phyloP scores from a whole-genome alignment of 1,140 invertebrate species.

The Aphelenchoides fujianensis region DNA sequence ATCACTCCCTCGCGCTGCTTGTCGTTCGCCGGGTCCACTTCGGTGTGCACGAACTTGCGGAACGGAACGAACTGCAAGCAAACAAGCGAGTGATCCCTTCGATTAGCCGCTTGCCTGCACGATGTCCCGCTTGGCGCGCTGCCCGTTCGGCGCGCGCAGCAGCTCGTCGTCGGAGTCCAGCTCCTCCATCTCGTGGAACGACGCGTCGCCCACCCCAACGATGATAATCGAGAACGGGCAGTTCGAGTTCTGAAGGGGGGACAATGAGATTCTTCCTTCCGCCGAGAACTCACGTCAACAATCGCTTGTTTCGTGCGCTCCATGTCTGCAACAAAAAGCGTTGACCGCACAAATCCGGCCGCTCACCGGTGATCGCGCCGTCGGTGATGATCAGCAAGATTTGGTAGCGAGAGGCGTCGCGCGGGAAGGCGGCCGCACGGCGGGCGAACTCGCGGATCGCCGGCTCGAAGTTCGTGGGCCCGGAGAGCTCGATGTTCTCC shows the following conservation, averaged over 20 bases:
- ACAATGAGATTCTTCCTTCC: too few species aligned
- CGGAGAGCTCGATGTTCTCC: conserved; percentile 68
- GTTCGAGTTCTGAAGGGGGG: too few species aligned
- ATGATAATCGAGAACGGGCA: too few species aligned
- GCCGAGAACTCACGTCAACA: too few species aligned
- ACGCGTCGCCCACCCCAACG: too few species aligned
- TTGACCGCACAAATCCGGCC: neutral
- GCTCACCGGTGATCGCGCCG: conserved; percentile 67
- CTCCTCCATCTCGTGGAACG: too few species aligned
- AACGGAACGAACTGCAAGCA: conserved; percentile 51
- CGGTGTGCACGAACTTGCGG: conserved; percentile 44
- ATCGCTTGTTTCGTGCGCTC: neutral
- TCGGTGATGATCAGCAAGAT: conserved; percentile 71
- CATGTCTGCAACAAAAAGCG: neutral
- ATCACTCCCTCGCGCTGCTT: conserved; percentile 18
- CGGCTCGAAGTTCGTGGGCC: conserved; percentile 71
- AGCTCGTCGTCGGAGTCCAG: conserved; percentile 34
- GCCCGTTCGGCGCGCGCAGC: conserved; percentile 24
- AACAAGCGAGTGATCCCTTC: neutral
- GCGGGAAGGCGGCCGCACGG: conserved; percentile 60
- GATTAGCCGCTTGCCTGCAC: conserved; percentile 25
- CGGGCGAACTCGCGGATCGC: conserved; percentile 68
- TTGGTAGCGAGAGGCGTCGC: conserved; percentile 63
- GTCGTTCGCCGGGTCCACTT: neutral
- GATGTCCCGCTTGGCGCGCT: conserved; percentile 33